phyloP scores from a whole-genome alignment of 2,113 vertebrate species.

The Oryzias woworae region DNA sequence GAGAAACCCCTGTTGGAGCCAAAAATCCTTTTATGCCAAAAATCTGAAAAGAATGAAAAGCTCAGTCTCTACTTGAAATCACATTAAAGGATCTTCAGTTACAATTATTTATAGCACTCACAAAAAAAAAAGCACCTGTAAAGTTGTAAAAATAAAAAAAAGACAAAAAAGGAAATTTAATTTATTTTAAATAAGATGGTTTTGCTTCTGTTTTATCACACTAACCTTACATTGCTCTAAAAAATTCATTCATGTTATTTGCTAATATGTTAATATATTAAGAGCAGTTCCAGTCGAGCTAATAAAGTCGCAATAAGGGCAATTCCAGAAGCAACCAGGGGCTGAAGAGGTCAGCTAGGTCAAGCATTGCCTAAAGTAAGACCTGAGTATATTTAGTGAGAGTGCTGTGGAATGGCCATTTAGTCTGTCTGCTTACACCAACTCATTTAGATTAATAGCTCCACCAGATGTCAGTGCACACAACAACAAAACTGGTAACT shows the following conservation, averaged over 20 bases:
- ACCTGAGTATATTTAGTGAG: slow-evolving; percentile 32
- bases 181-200: not conserved
- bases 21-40: not conserved
- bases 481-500: slow-evolving; percentile 13
- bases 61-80: not conserved
- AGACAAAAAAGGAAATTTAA: not conserved
- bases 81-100: not conserved
- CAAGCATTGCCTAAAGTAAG: slow-evolving; percentile 34
- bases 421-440: slow-evolving; percentile 10
- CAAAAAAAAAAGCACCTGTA: not conserved
- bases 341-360: slow-evolving; percentile 39
- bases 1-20: not conserved
- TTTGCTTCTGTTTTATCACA: not conserved
- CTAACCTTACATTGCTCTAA: not conserved
- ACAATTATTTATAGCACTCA: not conserved
- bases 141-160: not conserved
- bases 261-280: not conserved
- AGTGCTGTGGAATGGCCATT: slow-evolving; percentile 4
- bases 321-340: slow-evolving; percentile 11
- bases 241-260: not conserved
- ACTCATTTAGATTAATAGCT: slow-evolving; percentile 35
- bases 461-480: slow-evolving; percentile 50
- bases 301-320: slow-evolving; percentile 13
- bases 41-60: not conserved
- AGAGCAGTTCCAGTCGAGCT: not conserved